Base-by-base conservation (phyloP, 2,888 invertebrate genomes). In the Gymnosoma rotundatum region DNA sequence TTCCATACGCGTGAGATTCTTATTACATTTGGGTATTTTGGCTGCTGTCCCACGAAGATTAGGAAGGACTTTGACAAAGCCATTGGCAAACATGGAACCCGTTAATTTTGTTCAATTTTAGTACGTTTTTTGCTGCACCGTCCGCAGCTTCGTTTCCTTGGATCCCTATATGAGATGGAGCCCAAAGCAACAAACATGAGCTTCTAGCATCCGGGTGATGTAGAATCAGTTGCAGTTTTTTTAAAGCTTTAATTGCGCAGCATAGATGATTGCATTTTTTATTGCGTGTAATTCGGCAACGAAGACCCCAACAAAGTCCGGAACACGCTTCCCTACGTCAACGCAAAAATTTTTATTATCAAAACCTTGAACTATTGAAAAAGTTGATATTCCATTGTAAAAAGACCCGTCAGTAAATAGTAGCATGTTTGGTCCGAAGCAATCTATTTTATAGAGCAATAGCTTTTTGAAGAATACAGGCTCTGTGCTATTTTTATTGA, bases 251-350 rank as follows among this genome's bases (percentile, higher is more conserved):
- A 7, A n/a, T 50, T 50, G 50, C 50, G n/a, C 50, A 50, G 50
- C 50, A 50, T 50, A 50, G 18, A 2, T 50, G 16, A 50, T 7
- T 5, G 42, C 42, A 3, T 42, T 1, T 42, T 42, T 42, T 7
- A 42, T 42, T 10, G 42, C 42, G 4, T n/a, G n/a, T n/a, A n/a
- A n/a, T n/a, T n/a, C n/a, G n/a, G n/a, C n/a, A n/a, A n/a, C n/a
- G n/a, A n/a, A 50, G 18, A 50, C 50, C 18, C 50, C n/a, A 50
- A 50, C 50, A 50, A 50, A 50, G 50, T 50, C 50, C 16, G 50
- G 50, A 12, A 50, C 12, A 7, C 50, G 50, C 7, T 50, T 18
- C 50, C 2, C n/a, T 9, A 42, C 5, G 42, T 5, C 42, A 8
- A 42, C 42, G 7, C 42, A 5, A 42, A 42, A 42, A 7, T n/a